These are phyloP conservation scores for Zaprionus obscuricornis DNA, from an alignment of 2,888 invertebrate genomes.

Conservation along the genomic window DNA sequence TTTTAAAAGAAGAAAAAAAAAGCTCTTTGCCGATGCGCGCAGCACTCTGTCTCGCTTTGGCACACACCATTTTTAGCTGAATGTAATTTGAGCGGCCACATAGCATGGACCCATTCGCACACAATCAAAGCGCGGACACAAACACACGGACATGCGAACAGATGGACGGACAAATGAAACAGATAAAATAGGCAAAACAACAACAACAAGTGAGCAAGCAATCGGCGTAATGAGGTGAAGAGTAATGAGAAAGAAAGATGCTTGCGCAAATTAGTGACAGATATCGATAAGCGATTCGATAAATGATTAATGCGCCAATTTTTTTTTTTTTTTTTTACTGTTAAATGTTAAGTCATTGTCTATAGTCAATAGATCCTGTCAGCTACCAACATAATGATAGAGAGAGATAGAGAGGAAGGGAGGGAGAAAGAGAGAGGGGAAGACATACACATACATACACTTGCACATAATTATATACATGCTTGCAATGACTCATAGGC, in stretches of 20 bases:
- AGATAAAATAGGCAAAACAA: slow-evolving; percentile 1
- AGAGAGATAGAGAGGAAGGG: too few species aligned
- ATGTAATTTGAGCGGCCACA: slow-evolving; percentile 83
- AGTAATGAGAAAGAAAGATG: slow-evolving; percentile 31
- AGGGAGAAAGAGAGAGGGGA: too few species aligned
- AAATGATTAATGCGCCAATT: neutral
- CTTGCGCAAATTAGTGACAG: slow-evolving; percentile 38
- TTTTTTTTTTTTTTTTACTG: neutral
- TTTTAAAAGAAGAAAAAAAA: too few species aligned
- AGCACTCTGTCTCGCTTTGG: slow-evolving; percentile 67
- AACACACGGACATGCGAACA: neutral
- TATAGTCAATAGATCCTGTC: slow-evolving; percentile 42
- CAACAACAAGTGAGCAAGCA: too few species aligned
- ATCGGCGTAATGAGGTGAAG: slow-evolving; percentile 34
- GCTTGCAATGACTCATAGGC: slow-evolving; percentile 45
- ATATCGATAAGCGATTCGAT: slow-evolving; percentile 20
- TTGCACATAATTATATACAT: neutral
- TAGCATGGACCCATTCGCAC: slow-evolving; percentile 78
- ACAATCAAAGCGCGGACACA: slow-evolving; percentile 11
- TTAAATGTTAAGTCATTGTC: slow-evolving; percentile 55
- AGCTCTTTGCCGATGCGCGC: slow-evolving; percentile 52
- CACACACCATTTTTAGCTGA: slow-evolving; percentile 83
- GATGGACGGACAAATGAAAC: slow-evolving; percentile 4
- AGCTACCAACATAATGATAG: too few species aligned
- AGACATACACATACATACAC: neutral